Conservation (phyloP, 2,888 invertebrate genomes). For the Drosophila maculinotata region DNA sequence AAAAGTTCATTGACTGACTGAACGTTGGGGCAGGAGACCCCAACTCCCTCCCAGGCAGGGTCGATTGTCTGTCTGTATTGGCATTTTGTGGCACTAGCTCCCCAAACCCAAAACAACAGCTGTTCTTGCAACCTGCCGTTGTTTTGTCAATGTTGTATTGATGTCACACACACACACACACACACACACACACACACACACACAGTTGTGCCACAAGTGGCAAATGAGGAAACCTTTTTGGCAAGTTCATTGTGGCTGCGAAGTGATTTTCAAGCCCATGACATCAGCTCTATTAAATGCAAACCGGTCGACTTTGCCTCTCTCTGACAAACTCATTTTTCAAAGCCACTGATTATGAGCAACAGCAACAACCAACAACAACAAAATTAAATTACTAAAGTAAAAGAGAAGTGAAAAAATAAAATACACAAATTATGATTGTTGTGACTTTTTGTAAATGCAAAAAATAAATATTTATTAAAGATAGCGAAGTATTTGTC, state of each 20-base stretch:
- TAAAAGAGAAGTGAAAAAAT: conserved; percentile 38
- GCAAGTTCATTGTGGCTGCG: conserved; percentile 53
- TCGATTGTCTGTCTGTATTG: conserved; percentile 51
- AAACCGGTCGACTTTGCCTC: conserved; percentile 68
- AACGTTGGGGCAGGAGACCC: conserved; percentile 53
- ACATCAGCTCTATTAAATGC: conserved; percentile 67
- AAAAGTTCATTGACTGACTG: conserved; percentile 72
- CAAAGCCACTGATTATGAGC: conserved; percentile 62
- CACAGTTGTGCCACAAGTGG: conserved; percentile 51
- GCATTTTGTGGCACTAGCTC: conserved; percentile 54
- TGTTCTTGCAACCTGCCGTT: conserved; percentile 38
- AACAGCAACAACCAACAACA: conserved; percentile 21
- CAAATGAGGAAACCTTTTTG: conserved; percentile 35
- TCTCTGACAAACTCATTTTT: conserved; percentile 57
- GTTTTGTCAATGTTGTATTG: conserved; percentile 69
- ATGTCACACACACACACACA: conserved; percentile 47
- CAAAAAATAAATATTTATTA: conserved; percentile 65
- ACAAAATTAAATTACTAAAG: conserved; percentile 41
- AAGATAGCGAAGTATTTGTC: conserved; percentile 36
- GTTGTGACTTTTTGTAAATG: conserved; percentile 36
- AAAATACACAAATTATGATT: conserved; percentile 23
- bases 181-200: background rate
- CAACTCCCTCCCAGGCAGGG: too few relatives aligned
- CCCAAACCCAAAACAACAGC: conserved; percentile 37
- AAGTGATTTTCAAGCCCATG: conserved; percentile 53